A percentile compares a stretch with the other conserved stretches of the same genome.
Conservation (phyloP, 53 echinoderm and acorn worm species). For the Echinarachnius parma region DNA sequence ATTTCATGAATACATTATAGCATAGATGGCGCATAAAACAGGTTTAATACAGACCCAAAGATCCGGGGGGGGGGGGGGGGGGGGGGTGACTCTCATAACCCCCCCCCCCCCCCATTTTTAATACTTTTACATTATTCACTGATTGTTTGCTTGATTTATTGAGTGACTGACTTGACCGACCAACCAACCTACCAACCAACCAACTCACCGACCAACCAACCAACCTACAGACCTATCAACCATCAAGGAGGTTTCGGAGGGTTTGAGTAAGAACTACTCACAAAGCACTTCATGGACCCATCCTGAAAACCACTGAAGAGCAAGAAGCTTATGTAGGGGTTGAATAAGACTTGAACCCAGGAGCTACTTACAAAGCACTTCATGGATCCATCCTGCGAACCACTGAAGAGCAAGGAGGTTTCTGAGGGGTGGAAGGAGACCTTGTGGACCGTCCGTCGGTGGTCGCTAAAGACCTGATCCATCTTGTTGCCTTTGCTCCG, state of each 20-base stretch:
- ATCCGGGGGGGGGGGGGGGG: no score
- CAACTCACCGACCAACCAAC: no score
- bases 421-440: conserved; percentile 95
- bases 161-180: no score
- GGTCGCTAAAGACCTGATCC: conserved; percentile 79
- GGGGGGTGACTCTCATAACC: no score
- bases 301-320: conserved; percentile 93
- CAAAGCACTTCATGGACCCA: conserved; percentile 85
- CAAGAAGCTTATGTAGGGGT: conserved; percentile 80
- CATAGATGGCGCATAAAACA: background rate
- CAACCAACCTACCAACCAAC: no score
- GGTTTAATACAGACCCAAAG: no score
- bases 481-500: conserved; percentile 82
- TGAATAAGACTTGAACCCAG: conserved; percentile 81
- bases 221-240: no score
- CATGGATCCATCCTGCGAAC: conserved; percentile 84
- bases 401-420: conserved; percentile 84
- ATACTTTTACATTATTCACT: no score
- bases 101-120: no score
- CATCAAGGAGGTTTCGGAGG: no score
- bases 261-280: conserved; percentile 58
- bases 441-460: conserved; percentile 80
- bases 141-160: no score
- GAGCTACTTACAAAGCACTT: conserved; percentile 85
- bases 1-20: background rate